Base-by-base conservation (phyloP, 2,797 vertebrate species). In the Clarias pachynema region DNA sequence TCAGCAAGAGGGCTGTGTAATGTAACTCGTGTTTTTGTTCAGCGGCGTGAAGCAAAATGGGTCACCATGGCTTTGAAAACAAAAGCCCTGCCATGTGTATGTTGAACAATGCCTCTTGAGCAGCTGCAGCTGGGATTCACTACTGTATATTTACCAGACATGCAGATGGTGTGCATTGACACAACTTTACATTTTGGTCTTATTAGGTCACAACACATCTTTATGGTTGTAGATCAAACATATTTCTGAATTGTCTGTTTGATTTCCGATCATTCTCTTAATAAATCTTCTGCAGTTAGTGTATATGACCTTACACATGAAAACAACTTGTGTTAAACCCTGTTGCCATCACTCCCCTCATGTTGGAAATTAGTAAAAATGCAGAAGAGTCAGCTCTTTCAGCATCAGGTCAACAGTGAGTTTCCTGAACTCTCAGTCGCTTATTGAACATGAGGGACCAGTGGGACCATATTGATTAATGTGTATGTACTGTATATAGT, bases 21-120 rank as follows among this genome's bases (percentile, higher is more conserved):
- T 79, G 86, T 86, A 88, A 80, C 86, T 85, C 26, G 29, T 84
- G 82, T 86, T 72, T 90, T 89, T 89, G 79, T 91, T 87, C n/a
- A 79, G 49, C 82, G 74, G 70, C 49, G 81, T 83, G 79, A 87
- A 86, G 87, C 63, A 86, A 87, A 90, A 80, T 40, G 87, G 89
- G 89, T 89, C 86, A 89, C 49, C 26, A 31, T 68, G 40, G 82
- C 84, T 75, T 56, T 82, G 78, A 81, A 81, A 31, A 79, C 65
- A 86, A 88, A 86, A 60, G 29, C 70, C 49, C 65, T 37, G 53
- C 68, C 29, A 69, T 63, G 66, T 57, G 78, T 63, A 44, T 44
- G 37, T 26, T 65, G n/a, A 65, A 49, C 78, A 80, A 80, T 80
- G 37, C 37, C n/a, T 44, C 6, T 29, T 8, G 16, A 20, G 37